Evolutionary conservation across 2,113 vertebrate species (phyloP).

Genomic region (Podilymbus podiceps): DNA sequence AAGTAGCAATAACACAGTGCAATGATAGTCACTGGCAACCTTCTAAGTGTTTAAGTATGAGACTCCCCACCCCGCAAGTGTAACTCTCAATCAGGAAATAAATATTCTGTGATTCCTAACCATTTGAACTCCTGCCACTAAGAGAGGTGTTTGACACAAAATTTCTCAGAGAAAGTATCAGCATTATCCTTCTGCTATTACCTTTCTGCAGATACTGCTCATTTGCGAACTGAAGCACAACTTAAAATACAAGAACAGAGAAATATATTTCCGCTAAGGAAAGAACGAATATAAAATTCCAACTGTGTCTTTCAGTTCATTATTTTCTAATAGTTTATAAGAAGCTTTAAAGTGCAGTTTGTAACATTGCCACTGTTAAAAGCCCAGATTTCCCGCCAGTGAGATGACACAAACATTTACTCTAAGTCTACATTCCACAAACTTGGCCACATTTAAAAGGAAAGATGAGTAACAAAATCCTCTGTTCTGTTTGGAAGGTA

Average conservation of each 20-base stretch:
- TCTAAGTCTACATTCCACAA: slow-evolving; percentile 55
- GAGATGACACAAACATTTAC: slow-evolving; percentile 69
- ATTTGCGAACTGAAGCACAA: neutral
- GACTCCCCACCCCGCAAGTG: neutral
- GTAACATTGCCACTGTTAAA: slow-evolving; percentile 29
- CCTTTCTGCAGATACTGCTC: neutral
- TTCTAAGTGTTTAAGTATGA: neutral
- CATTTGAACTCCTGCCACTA: neutral
- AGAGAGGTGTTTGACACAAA: neutral
- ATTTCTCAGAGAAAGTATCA: neutral
- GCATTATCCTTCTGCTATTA: neutral
- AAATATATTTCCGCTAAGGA: neutral
- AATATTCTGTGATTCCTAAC: neutral
- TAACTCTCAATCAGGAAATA: neutral
- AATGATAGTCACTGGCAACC: neutral
- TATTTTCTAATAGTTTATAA: slow-evolving; percentile 50
- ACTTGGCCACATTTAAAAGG: slow-evolving; percentile 68
- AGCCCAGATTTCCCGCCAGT: slow-evolving; percentile 45
- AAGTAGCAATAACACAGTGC: neutral
- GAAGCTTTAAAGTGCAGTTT: slow-evolving; percentile 23
- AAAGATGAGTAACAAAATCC: slow-evolving; percentile 62
- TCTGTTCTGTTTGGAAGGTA: slow-evolving; percentile 54
- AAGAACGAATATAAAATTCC: slow-evolving; percentile 34
- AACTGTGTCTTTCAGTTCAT: slow-evolving; percentile 6
- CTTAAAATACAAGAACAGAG: neutral